Evolutionary conservation across 2,888 invertebrate species (phyloP), one percentile per base, ranked within the genome.

Genomic region (Steinernema scapterisci): DNA sequence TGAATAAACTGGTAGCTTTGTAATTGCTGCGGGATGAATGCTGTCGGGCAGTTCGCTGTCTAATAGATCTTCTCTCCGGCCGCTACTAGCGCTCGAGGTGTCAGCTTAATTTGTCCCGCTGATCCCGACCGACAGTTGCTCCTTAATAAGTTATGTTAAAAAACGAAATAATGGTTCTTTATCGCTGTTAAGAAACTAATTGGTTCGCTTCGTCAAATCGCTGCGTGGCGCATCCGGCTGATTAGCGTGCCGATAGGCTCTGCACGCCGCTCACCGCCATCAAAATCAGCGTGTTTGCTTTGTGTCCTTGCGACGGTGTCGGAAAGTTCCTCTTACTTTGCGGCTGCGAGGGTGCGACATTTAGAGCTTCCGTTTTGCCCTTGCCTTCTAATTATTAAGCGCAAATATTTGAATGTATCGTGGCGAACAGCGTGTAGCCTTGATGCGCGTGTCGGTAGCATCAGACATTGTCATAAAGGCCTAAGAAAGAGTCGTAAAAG

Each of bases 401-500:
- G 63, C 63, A 27, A 63, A 63, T 31, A 63, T 63, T 63, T 31
- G 63, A 25, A 63, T 31, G 63, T 63, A 25, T 63, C 31, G 63
- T 31, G 19, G 31, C 63, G 19, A 25, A 48, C 19, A 48, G n/a
- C 48, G 19, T 63, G 16, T n/a, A 25, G 63, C 63, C 63, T 63
- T 25, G 63, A 25, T 25, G 2, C 48, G 13, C 48, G 19, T 48
- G 48, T 48, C 48, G 48, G 48, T 48, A 19, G 48, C 48, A 48
- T 19, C 16, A 48, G 48, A 25, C 63, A 31, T 25, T 16, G 63
- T 63, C 63, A 63, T 63, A 63, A 63, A 63, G 16, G 63, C 48
- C 63, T 7, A 27, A 63, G 63, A 63, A 63, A 31, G 63, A 63
- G 63, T 63, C 63, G 31, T 63, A 63, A 63, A 63, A 63, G 63